A percentile compares a stretch with the other conserved stretches of the same genome.
Evolutionary conservation across 1,140 invertebrate species (phyloP).

Genomic region (Branchinecta lindahli): DNA sequence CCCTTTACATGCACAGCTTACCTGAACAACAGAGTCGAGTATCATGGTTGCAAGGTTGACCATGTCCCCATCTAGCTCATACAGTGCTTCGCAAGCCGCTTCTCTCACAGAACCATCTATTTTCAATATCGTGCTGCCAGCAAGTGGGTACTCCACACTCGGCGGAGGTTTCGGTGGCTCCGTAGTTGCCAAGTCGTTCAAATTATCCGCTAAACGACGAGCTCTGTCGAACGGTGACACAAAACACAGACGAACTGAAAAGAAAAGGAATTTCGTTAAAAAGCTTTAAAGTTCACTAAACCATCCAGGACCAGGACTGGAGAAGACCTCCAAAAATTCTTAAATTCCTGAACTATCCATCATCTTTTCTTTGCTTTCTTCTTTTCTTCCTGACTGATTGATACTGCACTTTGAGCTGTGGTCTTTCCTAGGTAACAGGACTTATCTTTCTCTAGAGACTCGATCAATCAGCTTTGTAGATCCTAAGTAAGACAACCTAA

Average conservation of each 20-base stretch:
- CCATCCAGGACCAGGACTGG: no score
- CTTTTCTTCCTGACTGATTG: no score
- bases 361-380: no score
- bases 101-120: conserved; percentile 58
- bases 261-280: not conserved
- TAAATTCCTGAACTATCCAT: no score
- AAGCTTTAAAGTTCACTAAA: no score
- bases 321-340: no score
- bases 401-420: no score
- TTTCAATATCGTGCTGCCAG: conserved; percentile 39
- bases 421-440: no score
- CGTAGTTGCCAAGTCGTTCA: not conserved
- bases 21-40: conserved; percentile 58
- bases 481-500: no score
- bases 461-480: no score
- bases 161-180: conserved; percentile 36
- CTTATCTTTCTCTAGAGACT: no score
- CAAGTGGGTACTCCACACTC: conserved; percentile 52
- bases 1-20: conserved; percentile 27
- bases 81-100: conserved; percentile 60
- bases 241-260: not conserved
- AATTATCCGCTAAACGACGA: not conserved
- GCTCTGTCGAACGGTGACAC: not conserved
- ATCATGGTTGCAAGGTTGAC: conserved; percentile 68
- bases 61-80: conserved; percentile 66